A percentile compares a stretch with the other conserved stretches of the same genome.
phyloP scores from a whole-genome alignment of 2,888 invertebrate genomes.

The Eristalis pertinax region DNA sequence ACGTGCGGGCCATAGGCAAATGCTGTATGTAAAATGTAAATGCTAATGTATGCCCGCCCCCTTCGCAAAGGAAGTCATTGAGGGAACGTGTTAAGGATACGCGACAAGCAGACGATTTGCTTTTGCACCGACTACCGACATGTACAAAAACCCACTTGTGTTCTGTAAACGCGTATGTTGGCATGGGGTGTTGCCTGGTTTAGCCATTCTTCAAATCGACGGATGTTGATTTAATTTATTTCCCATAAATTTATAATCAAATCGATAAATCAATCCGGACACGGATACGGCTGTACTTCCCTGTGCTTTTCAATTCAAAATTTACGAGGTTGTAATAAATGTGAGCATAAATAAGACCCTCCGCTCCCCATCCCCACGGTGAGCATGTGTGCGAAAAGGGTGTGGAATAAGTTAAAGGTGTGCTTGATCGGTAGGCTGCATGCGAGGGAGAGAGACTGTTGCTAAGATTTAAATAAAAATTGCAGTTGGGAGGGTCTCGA shows the following conservation, averaged over 20 bases:
- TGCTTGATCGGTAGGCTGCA: background rate
- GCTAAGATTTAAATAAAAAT: background rate
- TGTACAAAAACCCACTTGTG: background rate
- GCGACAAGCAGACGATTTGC: constrained; percentile 21
- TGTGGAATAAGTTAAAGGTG: background rate
- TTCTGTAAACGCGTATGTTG: background rate
- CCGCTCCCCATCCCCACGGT: too few relatives aligned
- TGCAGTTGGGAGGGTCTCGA: background rate
- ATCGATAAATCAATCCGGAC: constrained; percentile 65
- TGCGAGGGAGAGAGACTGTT: background rate
- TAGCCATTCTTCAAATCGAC: constrained; percentile 63
- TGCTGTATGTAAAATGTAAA: constrained; percentile 39
- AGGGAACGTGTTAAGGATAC: constrained; percentile 33
- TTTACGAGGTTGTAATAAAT: constrained; percentile 58
- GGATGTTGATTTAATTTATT: constrained; percentile 70
- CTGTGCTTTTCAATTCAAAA: constrained; percentile 23
- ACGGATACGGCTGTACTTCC: constrained; percentile 12
- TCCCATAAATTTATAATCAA: constrained; percentile 65
- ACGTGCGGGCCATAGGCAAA: background rate
- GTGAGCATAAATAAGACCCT: constrained; percentile 54
- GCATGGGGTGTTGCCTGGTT: constrained; percentile 10
- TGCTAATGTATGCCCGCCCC: constrained; percentile 22
- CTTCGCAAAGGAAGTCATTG: constrained; percentile 31
- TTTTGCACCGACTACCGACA: constrained; percentile 10
- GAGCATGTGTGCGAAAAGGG: background rate